Percentiles rank a stretch among this genome's conserved stretches.
These are phyloP conservation scores for Caloenas nicobarica DNA, from an alignment of 2,113 vertebrate species.

Conservation along the genomic window DNA sequence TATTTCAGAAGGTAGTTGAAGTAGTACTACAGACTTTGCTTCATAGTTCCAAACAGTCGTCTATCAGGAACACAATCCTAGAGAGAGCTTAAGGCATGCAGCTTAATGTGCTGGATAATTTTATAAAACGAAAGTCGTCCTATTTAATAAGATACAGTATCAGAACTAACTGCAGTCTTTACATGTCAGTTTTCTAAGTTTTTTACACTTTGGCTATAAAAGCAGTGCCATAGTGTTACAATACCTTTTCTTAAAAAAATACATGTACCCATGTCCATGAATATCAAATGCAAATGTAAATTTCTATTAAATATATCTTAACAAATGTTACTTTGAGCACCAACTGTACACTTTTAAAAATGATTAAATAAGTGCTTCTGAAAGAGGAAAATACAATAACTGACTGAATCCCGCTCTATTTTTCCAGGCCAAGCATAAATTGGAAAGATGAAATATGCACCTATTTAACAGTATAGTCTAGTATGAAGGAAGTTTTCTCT, in stretches of 20 bases:
- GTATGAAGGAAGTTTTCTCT: background rate
- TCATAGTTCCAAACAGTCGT: constrained; percentile 65
- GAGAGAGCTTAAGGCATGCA: constrained; percentile 81
- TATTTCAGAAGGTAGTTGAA: constrained; percentile 79
- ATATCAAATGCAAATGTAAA: constrained; percentile 80
- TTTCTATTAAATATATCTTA: constrained; percentile 83
- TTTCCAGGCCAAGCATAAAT: constrained; percentile 53
- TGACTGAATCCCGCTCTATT: constrained; percentile 46
- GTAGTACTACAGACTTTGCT: constrained; percentile 72
- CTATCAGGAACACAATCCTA: constrained; percentile 66
- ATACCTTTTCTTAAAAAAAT: constrained; percentile 86
- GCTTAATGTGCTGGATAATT: constrained; percentile 71
- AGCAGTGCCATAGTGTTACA: constrained; percentile 82
- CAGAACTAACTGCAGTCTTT: constrained; percentile 72
- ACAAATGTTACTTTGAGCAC: constrained; percentile 82
- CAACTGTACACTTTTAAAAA: constrained; percentile 77
- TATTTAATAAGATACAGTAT: constrained; percentile 68
- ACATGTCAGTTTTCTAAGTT: constrained; percentile 75
- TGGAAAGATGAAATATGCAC: constrained; percentile 27
- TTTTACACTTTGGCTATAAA: constrained; percentile 82
- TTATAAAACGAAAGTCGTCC: constrained; percentile 77
- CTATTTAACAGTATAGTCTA: constrained; percentile 34
- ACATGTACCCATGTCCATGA: constrained; percentile 79
- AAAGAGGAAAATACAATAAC: constrained; percentile 69
- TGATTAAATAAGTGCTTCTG: constrained; percentile 81